Evolutionary conservation across 2,113 vertebrate species (phyloP).

Genomic region (Callionymus lyra): DNA sequence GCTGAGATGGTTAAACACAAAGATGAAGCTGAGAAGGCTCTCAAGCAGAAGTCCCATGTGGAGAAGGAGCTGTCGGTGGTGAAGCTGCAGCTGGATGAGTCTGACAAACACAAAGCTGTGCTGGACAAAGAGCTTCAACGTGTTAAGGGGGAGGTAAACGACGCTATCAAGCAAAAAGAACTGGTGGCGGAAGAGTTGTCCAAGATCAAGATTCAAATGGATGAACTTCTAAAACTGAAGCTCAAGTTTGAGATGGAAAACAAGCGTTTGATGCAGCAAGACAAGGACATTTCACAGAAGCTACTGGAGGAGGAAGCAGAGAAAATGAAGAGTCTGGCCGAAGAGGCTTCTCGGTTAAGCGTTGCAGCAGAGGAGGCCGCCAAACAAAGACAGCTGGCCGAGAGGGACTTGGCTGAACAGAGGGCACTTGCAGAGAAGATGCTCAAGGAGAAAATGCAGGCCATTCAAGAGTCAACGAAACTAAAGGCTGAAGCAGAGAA

Average conservation of each 20-base stretch:
- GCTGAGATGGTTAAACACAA: conserved; percentile 90
- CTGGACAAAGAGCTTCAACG: conserved; percentile 87
- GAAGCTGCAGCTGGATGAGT: conserved; percentile 82
- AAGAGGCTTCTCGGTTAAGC: conserved; percentile 80
- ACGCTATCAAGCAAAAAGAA: conserved; percentile 78
- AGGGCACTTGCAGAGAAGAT: conserved; percentile 83
- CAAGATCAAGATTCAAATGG: conserved; percentile 85
- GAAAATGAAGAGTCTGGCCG: conserved; percentile 87
- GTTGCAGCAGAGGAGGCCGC: conserved; percentile 85
- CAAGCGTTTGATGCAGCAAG: conserved; percentile 74
- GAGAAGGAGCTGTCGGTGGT: conserved; percentile 83
- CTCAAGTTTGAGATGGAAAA: conserved; percentile 84
- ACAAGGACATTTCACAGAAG: conserved; percentile 82
- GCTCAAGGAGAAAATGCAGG: conserved; percentile 95
- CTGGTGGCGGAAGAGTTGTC: conserved; percentile 86
- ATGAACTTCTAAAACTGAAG: conserved; percentile 84
- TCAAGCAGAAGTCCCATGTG: conserved; percentile 85
- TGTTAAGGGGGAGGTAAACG: conserved; percentile 81
- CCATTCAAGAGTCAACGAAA: conserved; percentile 82
- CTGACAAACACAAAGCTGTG: conserved; percentile 81
- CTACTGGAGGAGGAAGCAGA: conserved; percentile 83
- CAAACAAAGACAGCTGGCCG: conserved; percentile 75
- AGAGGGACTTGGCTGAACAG: conserved; percentile 79
- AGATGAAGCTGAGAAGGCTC: conserved; percentile 78
- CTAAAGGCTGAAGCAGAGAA: conserved; percentile 82